Percentiles rank a stretch among this genome's conserved stretches.
Conservation (phyloP, 2,888 invertebrate species). For the Hedychridium roseum region DNA sequence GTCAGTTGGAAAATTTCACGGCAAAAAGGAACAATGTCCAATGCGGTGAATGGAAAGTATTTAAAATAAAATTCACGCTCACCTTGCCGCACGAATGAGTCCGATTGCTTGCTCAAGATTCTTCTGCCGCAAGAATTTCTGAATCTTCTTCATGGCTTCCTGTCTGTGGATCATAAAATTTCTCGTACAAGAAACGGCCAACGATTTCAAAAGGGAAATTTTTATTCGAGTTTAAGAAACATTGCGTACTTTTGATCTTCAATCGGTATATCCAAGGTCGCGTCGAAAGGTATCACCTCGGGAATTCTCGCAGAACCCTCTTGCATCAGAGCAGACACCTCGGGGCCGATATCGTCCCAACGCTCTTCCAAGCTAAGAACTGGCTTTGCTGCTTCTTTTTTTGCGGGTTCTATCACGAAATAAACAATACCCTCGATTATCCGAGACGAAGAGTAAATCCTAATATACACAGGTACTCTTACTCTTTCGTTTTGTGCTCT, state of each 20-base stretch:
- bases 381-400: constrained; percentile 26
- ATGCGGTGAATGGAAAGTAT: no score
- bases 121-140: constrained; percentile 76
- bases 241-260: constrained; percentile 85
- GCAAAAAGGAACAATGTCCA: neutral
- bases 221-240: constrained; percentile 3
- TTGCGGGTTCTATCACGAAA: constrained; percentile 15
- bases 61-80: no score
- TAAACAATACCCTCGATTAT: neutral
- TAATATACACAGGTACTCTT: constrained; percentile 17
- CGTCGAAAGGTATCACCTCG: constrained; percentile 83
- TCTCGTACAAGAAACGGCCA: no score
- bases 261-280: constrained; percentile 81
- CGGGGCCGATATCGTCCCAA: constrained; percentile 75
- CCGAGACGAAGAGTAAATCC: constrained; percentile 3
- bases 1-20: constrained; percentile 1
- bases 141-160: constrained; percentile 87
- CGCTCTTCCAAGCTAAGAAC: constrained; percentile 63
- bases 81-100: constrained; percentile 81
- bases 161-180: constrained; percentile 69
- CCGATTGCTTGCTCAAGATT: constrained; percentile 82
- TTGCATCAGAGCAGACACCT: constrained; percentile 70
- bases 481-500: constrained; percentile 41
- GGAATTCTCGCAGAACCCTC: constrained; percentile 69
- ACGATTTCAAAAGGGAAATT: no score